Evolutionary conservation across 1,140 invertebrate genomes (phyloP).

Genomic region (Elymnias hypermnestra): DNA sequence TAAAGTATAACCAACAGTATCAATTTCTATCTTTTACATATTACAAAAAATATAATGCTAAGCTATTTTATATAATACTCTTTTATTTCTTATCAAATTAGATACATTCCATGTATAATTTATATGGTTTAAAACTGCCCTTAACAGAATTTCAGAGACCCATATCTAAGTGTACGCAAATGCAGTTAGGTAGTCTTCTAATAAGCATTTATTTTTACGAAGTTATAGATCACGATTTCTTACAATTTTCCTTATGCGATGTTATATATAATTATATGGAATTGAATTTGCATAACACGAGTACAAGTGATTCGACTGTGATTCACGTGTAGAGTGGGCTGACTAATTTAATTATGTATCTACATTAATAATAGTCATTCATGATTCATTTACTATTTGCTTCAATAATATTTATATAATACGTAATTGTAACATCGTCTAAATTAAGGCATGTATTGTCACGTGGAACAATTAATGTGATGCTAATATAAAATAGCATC

Average conservation of each 20-base stretch:
- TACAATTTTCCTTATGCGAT: conserved; percentile 11
- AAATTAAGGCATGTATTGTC: too few species aligned
- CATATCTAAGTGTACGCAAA: too few species aligned
- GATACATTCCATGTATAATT: too few species aligned
- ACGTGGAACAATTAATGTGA: too few species aligned
- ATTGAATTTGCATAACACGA: conserved; percentile 2
- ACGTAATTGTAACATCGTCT: neutral
- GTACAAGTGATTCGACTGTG: conserved; percentile 11
- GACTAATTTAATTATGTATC: conserved; percentile 17
- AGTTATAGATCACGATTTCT: neutral
- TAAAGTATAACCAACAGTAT: too few species aligned
- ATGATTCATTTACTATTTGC: conserved; percentile 8
- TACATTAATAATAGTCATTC: conserved; percentile 8
- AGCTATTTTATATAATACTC: too few species aligned
- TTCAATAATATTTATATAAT: neutral
- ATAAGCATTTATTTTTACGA: neutral
- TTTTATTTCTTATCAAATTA: too few species aligned
- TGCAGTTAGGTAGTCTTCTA: neutral
- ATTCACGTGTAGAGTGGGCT: conserved; percentile 10
- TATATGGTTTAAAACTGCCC: too few species aligned
- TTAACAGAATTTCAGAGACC: too few species aligned
- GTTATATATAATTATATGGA: conserved; percentile 5
- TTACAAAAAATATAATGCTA: too few species aligned
- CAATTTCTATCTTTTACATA: too few species aligned
- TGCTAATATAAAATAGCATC: too few species aligned